Evolutionary conservation across 2,888 invertebrate genomes (phyloP).

Genomic region (Drosophila greeni): DNA sequence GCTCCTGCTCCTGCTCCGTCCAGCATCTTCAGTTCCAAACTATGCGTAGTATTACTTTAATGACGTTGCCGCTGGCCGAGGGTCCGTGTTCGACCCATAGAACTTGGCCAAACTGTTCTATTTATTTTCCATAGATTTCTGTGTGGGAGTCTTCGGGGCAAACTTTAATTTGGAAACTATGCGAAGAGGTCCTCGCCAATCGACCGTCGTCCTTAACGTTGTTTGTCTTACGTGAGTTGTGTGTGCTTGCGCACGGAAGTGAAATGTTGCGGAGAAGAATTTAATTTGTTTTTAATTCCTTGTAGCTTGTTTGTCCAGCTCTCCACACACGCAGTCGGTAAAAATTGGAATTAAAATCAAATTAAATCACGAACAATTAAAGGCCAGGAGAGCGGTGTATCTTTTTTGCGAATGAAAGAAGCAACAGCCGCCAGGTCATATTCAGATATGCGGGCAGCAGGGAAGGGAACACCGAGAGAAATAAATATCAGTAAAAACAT

Average conservation of each 20-base stretch:
- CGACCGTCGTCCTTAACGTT: constrained; percentile 28
- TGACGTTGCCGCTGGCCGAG: constrained; percentile 48
- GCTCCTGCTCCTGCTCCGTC: neutral
- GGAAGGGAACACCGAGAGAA: neutral
- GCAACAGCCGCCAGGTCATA: constrained; percentile 10
- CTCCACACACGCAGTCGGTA: constrained; percentile 30
- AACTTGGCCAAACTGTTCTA: constrained; percentile 31
- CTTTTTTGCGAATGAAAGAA: constrained; percentile 9
- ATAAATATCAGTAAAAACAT: neutral
- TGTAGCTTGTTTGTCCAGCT: constrained; percentile 47
- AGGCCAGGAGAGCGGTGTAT: constrained; percentile 27
- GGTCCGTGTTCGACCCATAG: constrained; percentile 17
- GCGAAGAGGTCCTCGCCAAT: constrained; percentile 33
- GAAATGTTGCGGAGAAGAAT: constrained; percentile 54
- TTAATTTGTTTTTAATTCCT: constrained; percentile 64
- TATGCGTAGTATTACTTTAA: constrained; percentile 65
- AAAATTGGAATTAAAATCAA: constrained; percentile 50
- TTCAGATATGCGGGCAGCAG: constrained; percentile 11
- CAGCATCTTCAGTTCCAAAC: constrained; percentile 44
- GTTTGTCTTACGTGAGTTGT: constrained; percentile 25
- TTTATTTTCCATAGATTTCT: constrained; percentile 33
- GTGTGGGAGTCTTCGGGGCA: constrained; percentile 21
- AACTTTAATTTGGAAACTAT: constrained; percentile 68
- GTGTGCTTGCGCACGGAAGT: constrained; percentile 15
- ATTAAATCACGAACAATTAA: constrained; percentile 51